Percentiles rank a stretch among this genome's conserved stretches.
These are phyloP conservation scores for Sebastes variabilis DNA, from an alignment of 2,797 vertebrate genomes.

Conservation along the genomic window DNA sequence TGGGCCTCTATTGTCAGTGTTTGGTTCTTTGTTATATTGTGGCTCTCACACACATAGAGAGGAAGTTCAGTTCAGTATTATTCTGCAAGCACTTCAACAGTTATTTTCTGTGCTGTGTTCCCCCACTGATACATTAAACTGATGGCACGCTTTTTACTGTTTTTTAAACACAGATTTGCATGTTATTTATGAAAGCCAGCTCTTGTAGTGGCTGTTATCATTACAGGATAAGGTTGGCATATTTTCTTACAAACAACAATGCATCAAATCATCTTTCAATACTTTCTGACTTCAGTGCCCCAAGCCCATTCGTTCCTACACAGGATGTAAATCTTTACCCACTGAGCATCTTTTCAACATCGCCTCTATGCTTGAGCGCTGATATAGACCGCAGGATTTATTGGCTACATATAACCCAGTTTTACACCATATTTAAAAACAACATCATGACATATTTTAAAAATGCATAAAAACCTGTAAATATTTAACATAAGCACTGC, in stretches of 20 bases:
- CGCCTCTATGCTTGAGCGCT: too few relatives aligned
- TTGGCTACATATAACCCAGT: too few relatives aligned
- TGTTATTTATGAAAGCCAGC: background rate
- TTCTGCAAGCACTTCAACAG: background rate
- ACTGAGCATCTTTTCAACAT: too few relatives aligned
- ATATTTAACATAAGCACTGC: background rate
- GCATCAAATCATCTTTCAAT: background rate
- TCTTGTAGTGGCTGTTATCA: constrained; percentile 1
- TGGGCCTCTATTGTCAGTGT: constrained; percentile 16
- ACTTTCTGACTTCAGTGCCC: background rate
- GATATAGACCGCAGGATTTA: too few relatives aligned
- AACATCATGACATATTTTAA: background rate
- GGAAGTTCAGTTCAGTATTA: background rate
- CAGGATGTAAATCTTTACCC: background rate
- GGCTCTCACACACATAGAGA: background rate
- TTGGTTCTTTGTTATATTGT: constrained; percentile 13
- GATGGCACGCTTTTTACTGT: background rate
- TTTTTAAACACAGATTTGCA: background rate
- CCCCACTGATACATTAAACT: background rate
- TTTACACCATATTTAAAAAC: background rate
- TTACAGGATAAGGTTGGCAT: background rate
- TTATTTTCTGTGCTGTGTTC: background rate
- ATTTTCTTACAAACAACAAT: background rate
- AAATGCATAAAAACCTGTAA: background rate
- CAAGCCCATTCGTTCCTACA: background rate